Base-by-base conservation (phyloP, 2,113 vertebrate species). In the Gobius niger region DNA sequence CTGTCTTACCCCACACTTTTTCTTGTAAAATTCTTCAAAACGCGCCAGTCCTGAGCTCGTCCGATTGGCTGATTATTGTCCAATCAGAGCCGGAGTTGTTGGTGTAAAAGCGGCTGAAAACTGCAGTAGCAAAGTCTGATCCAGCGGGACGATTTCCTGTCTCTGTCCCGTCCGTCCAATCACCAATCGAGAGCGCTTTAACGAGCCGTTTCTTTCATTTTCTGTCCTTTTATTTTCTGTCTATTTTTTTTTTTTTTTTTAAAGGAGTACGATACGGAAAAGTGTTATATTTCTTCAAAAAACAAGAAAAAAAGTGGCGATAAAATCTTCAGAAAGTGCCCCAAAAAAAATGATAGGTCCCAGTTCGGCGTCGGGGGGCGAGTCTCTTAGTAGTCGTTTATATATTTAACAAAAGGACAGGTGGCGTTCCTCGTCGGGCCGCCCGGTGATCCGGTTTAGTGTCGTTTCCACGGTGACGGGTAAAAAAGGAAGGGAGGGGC, bases 351-450 rank as follows among this genome's bases (percentile, higher is more conserved):
- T 10, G 15, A 9, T 34, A 40, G 61, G 82, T 87, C 78, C 68
- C 50, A 4, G 59, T 51, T 18, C 9, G 44, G 6, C 10, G 54
- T 24, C 2, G 1, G 67, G 68, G 65, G 41, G 66, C 16, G 40
- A 50, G 75, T n/a, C 70, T 76, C 68, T 14, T 41, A 72, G 75
- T 78, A 80, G 82, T 88, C 82, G 1, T 44, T 53, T 15, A 10
- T 18, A 53, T 19, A 50, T 51, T 53, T 34, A 34, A 34, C 24
- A 34, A 34, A 34, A 34, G 24, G 19, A 75, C 72, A 67, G 13
- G 12, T 16, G 8, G 11, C 10, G 19, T 64, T 76, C 68, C 65
- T 57, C 70, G 47, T 2, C 65, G 1, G 16, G 64, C 10, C 57
- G 19, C 18, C 13, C 50, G 61, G 49, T 52, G 54, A 14, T 40